phyloP scores from a whole-genome alignment of 2,113 vertebrate genomes.

The Australoheros scitulus region DNA sequence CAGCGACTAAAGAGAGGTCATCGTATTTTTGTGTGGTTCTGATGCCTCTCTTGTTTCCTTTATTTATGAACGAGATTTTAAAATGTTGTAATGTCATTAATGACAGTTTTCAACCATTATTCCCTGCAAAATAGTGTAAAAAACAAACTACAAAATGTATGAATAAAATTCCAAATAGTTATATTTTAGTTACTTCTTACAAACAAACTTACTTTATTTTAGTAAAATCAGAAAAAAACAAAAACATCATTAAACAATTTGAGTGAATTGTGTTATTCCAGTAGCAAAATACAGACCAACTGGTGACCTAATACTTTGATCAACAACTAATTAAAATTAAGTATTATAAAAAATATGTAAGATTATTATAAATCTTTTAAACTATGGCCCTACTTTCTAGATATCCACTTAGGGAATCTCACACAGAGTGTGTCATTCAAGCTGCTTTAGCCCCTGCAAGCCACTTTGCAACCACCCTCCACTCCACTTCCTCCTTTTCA shows the following conservation, averaged over 20 bases:
- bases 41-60: neutral
- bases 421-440: neutral
- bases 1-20: neutral
- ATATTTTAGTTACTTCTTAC: neutral
- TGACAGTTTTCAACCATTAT: no score
- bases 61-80: neutral
- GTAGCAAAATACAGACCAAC: neutral
- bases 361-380: neutral
- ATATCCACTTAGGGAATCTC: neutral
- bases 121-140: neutral
- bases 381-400: neutral
- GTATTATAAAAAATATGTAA: neutral
- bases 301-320: neutral
- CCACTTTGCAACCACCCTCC: neutral
- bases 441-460: neutral
- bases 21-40: neutral
- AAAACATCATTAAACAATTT: neutral
- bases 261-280: neutral
- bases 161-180: neutral
- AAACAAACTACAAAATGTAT: neutral
- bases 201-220: neutral
- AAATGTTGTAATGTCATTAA: neutral
- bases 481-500: no score
- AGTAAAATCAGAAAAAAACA: neutral
- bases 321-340: neutral